These are phyloP conservation scores for Otolemur garnettii DNA, from an alignment of 2,113 vertebrate species.

Conservation along the genomic window DNA sequence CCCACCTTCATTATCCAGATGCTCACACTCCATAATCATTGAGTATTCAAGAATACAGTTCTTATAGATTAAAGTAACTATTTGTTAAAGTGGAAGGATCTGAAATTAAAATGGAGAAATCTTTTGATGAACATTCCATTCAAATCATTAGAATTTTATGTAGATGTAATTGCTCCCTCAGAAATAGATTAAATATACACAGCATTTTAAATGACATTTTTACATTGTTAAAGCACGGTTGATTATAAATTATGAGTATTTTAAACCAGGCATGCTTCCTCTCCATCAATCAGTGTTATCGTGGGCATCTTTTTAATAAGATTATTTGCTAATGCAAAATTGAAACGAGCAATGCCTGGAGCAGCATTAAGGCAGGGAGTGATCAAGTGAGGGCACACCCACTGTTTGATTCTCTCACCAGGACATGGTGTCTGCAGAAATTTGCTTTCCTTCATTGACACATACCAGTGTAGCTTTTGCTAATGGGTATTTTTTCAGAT, in stretches of 20 bases:
- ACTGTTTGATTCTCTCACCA: conserved; percentile 69
- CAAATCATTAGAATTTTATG: conserved; percentile 80
- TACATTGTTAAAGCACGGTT: conserved; percentile 79
- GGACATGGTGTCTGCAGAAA: conserved; percentile 67
- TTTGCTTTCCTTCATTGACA: conserved; percentile 67
- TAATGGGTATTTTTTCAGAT: conserved; percentile 61
- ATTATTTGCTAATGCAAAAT: conserved; percentile 88
- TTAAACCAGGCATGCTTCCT: conserved; percentile 83
- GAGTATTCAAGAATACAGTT: conserved; percentile 52
- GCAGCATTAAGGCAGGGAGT: conserved; percentile 77
- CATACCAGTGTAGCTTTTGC: conserved; percentile 48
- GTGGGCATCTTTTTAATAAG: conserved; percentile 86
- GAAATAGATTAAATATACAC: conserved; percentile 80
- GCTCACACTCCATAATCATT: conserved; percentile 68
- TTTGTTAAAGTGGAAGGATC: conserved; percentile 64
- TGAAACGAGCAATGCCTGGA: conserved; percentile 82
- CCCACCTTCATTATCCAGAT: conserved; percentile 53
- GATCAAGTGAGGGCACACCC: conserved; percentile 75
- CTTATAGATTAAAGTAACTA: conserved; percentile 73
- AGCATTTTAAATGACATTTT: conserved; percentile 83
- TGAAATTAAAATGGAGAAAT: conserved; percentile 72
- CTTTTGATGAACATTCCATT: conserved; percentile 74
- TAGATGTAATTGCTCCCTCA: conserved; percentile 81
- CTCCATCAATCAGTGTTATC: conserved; percentile 87
- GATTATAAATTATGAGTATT: conserved; percentile 84